Evolutionary conservation across 1,140 invertebrate genomes (phyloP).

Genomic region (Zaprionus capensis): DNA sequence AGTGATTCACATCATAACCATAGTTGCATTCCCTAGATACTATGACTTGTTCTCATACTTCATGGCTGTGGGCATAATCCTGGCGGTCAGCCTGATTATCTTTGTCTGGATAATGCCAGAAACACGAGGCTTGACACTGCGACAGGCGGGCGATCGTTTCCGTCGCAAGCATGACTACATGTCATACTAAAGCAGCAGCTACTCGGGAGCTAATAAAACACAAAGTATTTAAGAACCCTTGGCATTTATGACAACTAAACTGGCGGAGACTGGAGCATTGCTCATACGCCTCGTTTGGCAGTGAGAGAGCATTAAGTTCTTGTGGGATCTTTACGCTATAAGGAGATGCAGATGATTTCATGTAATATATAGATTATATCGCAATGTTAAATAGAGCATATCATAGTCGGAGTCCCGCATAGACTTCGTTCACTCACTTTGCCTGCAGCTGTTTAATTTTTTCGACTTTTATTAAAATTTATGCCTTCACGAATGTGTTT

Average conservation of each 20-base stretch:
- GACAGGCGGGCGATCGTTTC: conserved; percentile 65
- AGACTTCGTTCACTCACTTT: conserved; percentile 5
- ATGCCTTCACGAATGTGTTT: conserved; percentile 55
- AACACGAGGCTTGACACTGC: conserved; percentile 55
- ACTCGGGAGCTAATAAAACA: conserved; percentile 8
- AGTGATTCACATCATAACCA: conserved; percentile 68
- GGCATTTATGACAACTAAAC: background rate
- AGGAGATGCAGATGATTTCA: background rate
- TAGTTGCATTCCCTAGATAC: conserved; percentile 20
- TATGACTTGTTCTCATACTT: conserved; percentile 45
- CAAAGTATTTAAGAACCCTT: too few relatives aligned
- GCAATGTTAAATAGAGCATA: conserved; percentile 21
- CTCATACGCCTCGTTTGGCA: conserved; percentile 27
- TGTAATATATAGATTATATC: background rate
- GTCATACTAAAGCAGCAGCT: conserved; percentile 23
- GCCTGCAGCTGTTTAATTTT: conserved; percentile 50
- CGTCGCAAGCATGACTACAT: conserved; percentile 35
- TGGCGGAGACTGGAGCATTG: background rate
- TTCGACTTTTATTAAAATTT: conserved; percentile 59
- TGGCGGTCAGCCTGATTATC: conserved; percentile 48
- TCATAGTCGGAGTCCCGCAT: background rate
- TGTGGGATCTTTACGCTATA: background rate
- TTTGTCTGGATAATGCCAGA: conserved; percentile 67
- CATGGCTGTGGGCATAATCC: conserved; percentile 60
- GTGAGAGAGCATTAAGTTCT: background rate